phyloP scores from a whole-genome alignment of 2,797 vertebrate species.

The Argya squamiceps region DNA sequence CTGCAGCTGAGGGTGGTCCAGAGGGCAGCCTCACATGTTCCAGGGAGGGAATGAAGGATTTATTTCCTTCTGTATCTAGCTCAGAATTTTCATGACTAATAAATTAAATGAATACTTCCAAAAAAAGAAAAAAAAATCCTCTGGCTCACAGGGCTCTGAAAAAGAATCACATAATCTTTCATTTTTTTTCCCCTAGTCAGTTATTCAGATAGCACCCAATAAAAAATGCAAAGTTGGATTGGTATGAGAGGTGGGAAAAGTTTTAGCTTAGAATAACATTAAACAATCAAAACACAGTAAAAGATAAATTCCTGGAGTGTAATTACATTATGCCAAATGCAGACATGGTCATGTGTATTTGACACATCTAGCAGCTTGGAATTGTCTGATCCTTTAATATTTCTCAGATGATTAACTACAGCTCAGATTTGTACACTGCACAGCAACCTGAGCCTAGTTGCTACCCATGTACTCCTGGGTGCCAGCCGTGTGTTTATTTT shows the following conservation, averaged over 20 bases:
- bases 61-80: constrained; percentile 26
- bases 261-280: constrained; percentile 24
- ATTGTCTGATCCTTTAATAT: background rate
- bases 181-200: background rate
- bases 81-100: constrained; percentile 15
- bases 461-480: background rate
- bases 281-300: constrained; percentile 11
- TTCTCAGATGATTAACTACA: background rate
- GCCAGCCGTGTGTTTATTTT: background rate
- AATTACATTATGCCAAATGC: background rate
- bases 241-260: constrained; percentile 22
- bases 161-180: constrained; percentile 25
- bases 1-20: background rate
- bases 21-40: background rate
- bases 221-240: constrained; percentile 42
- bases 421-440: background rate
- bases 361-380: background rate
- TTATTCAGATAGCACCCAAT: constrained; percentile 40
- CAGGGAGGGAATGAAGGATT: constrained; percentile 17
- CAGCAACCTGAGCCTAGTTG: background rate
- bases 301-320: constrained; percentile 9
- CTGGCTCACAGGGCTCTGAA: background rate
- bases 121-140: background rate
- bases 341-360: background rate
- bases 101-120: constrained; percentile 45